Percentiles rank a stretch among this genome's conserved stretches.
Evolutionary conservation across 2,797 vertebrate genomes (phyloP).

Genomic region (Enteromius anoplus): DNA sequence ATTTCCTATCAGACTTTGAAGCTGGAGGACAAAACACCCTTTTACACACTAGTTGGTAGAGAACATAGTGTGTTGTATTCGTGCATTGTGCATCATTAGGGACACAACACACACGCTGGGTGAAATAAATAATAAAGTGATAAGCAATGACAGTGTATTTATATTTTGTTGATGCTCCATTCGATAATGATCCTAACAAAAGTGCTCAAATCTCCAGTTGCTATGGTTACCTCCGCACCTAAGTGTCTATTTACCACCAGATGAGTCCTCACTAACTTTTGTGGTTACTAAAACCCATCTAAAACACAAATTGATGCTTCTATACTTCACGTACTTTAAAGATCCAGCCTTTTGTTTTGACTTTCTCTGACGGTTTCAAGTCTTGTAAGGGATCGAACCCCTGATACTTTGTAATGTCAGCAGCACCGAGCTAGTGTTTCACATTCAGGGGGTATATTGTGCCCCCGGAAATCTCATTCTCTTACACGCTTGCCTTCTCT

Average conservation of each 20-base stretch:
- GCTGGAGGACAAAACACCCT: neutral
- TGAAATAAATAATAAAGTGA: constrained; percentile 3
- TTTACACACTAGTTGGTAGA: neutral
- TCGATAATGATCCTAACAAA: constrained; percentile 1
- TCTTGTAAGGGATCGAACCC: neutral
- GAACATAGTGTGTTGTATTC: neutral
- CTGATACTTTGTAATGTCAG: constrained; percentile 1
- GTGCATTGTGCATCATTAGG: neutral
- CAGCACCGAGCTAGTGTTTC: neutral
- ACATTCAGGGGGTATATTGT: constrained; percentile 1
- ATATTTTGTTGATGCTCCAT: neutral
- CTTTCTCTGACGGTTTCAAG: neutral
- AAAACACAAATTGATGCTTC: neutral
- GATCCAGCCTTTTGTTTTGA: constrained; percentile 3
- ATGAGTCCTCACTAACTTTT: neutral
- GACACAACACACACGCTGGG: neutral
- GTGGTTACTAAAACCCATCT: neutral
- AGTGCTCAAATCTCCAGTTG: neutral
- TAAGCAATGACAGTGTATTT: constrained; percentile 8
- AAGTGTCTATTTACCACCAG: constrained; percentile 12
- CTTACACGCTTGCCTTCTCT: neutral
- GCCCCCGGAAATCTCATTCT: neutral
- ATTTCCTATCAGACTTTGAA: neutral
- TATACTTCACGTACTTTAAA: neutral
- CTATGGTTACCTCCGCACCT: neutral